Evolutionary conservation across 2,888 invertebrate genomes (phyloP).

Genomic region (Chalcis sispes): DNA sequence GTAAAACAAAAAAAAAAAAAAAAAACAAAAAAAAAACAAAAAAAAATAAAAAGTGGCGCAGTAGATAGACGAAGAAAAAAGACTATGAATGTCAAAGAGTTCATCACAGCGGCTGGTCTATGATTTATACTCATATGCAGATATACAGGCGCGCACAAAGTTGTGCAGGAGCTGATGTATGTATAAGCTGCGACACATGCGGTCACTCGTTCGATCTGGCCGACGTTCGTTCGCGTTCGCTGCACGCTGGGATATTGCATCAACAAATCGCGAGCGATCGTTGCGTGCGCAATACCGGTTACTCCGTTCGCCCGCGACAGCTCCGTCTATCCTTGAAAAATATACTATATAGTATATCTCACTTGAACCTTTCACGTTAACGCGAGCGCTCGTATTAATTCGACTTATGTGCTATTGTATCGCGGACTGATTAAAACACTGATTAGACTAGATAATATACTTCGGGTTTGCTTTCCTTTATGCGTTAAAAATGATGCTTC

Average conservation of each 20-base stretch:
- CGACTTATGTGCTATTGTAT: neutral
- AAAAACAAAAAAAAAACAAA: too few species aligned
- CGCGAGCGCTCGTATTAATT: neutral
- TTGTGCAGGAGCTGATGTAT: constrained; percentile 29
- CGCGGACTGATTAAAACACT: neutral
- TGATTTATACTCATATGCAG: too few species aligned
- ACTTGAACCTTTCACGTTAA: constrained; percentile 28
- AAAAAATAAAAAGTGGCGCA: too few species aligned
- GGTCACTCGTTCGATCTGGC: constrained; percentile 12
- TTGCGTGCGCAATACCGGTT: too few species aligned
- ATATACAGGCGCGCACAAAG: too few species aligned
- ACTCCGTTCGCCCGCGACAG: neutral
- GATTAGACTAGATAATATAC: constrained; percentile 21
- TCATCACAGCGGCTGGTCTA: too few species aligned
- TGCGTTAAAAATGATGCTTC: too few species aligned
- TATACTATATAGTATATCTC: too few species aligned
- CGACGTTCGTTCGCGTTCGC: constrained; percentile 16
- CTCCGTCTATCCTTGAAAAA: constrained; percentile 41
- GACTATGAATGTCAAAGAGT: too few species aligned
- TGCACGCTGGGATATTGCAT: constrained; percentile 42
- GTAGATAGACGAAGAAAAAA: too few species aligned
- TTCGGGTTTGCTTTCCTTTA: too few species aligned
- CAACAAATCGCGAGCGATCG: constrained; percentile 34
- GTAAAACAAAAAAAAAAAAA: too few species aligned
- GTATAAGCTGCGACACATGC: constrained; percentile 10